phyloP scores from a whole-genome alignment of 2,113 vertebrate genomes.

The Pagrus major region DNA sequence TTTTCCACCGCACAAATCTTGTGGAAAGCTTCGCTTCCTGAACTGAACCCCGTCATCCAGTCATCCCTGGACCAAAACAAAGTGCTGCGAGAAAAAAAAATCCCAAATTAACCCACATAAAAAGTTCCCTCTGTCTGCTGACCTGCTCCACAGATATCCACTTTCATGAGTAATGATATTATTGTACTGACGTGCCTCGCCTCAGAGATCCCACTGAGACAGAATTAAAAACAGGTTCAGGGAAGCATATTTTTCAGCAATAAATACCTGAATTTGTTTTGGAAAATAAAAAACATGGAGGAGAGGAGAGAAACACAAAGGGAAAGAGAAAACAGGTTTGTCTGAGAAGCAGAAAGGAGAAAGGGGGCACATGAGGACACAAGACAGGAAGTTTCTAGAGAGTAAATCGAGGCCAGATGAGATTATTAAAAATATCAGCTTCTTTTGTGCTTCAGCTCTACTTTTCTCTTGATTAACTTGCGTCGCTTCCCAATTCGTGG shows the following conservation, averaged over 20 bases:
- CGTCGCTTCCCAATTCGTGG: too few relatives aligned
- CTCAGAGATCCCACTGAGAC: neutral
- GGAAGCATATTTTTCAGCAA: neutral
- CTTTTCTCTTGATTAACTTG: neutral
- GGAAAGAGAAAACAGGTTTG: neutral
- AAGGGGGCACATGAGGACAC: neutral
- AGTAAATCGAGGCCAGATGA: neutral
- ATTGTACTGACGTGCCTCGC: neutral
- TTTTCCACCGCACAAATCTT: neutral
- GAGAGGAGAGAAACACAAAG: neutral
- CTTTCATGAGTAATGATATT: conserved; percentile 18
- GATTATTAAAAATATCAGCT: neutral
- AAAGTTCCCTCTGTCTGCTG: neutral
- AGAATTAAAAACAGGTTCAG: conserved; percentile 37
- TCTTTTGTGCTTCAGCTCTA: neutral
- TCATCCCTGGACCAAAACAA: conserved; percentile 6
- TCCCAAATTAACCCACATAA: neutral
- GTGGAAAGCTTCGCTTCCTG: conserved; percentile 8
- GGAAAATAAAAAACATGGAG: neutral
- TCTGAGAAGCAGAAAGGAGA: neutral
- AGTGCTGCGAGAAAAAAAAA: neutral
- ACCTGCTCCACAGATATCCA: conserved; percentile 9
- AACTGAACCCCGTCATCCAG: neutral
- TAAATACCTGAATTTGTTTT: conserved; percentile 7
- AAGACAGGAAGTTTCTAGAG: neutral